A percentile compares a stretch with the other conserved stretches of the same genome.
These are phyloP conservation scores for Eurystomus glaucurus DNA, from an alignment of 2,797 vertebrate genomes.

Conservation along the genomic window DNA sequence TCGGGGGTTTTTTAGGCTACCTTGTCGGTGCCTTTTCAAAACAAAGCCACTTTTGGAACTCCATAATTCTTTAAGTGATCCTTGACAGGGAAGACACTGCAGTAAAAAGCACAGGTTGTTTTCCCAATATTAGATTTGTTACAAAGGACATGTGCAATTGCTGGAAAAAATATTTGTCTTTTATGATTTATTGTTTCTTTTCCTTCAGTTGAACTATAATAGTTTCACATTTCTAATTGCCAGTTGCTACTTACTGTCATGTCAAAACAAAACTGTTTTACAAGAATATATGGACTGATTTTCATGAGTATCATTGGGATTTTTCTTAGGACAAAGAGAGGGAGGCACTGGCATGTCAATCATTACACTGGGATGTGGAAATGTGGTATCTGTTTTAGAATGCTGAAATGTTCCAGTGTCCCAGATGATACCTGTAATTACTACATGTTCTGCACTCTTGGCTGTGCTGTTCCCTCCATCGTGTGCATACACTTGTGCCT, in stretches of 20 bases:
- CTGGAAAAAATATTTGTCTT: background rate
- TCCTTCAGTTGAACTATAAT: background rate
- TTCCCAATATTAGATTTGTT: slow-evolving; percentile 13
- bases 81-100: background rate
- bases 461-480: background rate
- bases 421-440: slow-evolving; percentile 21
- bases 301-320: background rate
- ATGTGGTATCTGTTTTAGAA: background rate
- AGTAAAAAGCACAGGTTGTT: slow-evolving; percentile 38
- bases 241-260: slow-evolving; percentile 15
- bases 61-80: slow-evolving; percentile 17
- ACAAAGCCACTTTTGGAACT: background rate
- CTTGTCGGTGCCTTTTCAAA: slow-evolving; percentile 15
- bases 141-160: background rate
- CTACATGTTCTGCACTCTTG: background rate
- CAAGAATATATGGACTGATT: background rate
- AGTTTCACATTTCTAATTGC: slow-evolving; percentile 2
- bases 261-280: slow-evolving; percentile 36
- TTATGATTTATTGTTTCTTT: slow-evolving; percentile 3
- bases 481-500: background rate
- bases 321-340: background rate
- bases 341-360: background rate
- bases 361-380: background rate
- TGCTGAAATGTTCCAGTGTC: background rate
- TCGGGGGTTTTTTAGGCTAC: background rate